A percentile compares a stretch with the other conserved stretches of the same genome.
These are phyloP conservation scores for Teleopsis dalmanni DNA, from an alignment of 1,140 invertebrate species.

Conservation along the genomic window DNA sequence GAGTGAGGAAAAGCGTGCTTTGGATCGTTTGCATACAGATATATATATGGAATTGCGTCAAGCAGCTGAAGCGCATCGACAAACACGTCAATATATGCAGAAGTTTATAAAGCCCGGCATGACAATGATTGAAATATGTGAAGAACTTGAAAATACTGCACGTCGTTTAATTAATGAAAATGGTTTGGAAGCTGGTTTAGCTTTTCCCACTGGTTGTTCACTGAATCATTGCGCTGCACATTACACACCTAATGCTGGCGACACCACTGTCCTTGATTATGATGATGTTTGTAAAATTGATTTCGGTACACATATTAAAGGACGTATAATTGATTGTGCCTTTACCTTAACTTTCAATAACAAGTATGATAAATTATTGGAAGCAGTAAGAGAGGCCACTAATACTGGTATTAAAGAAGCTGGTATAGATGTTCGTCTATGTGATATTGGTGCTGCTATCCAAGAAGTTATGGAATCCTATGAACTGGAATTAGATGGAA, in stretches of 20 bases:
- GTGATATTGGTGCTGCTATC: conserved; percentile 95
- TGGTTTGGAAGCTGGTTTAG: conserved; percentile 90
- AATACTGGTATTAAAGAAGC: conserved; percentile 93
- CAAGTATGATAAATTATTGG: conserved; percentile 90
- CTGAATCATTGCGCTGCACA: conserved; percentile 98
- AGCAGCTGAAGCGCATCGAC: conserved; percentile 95
- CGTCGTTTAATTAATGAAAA: conserved; percentile 90
- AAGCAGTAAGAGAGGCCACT: conserved; percentile 95
- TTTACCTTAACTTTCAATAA: conserved; percentile 96
- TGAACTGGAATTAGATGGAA: conserved; percentile 96
- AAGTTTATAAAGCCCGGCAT: conserved; percentile 94
- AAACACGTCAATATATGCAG: conserved; percentile 86
- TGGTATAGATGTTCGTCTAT: conserved; percentile 95
- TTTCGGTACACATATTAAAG: conserved; percentile 99
- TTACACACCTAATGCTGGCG: conserved; percentile 98
- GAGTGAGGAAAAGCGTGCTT: conserved; percentile 81
- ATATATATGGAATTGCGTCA: conserved; percentile 92
- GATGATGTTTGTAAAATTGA: conserved; percentile 99
- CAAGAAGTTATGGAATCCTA: conserved; percentile 99
- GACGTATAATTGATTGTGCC: conserved; percentile 97
- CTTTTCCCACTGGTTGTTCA: conserved; percentile 98
- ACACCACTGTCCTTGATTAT: conserved; percentile 86
- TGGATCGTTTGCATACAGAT: conserved; percentile 75
- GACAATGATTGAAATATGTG: conserved; percentile 99
- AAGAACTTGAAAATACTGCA: conserved; percentile 88